Conservation (phyloP, 2,113 vertebrate genomes). For the Vidua macroura region DNA sequence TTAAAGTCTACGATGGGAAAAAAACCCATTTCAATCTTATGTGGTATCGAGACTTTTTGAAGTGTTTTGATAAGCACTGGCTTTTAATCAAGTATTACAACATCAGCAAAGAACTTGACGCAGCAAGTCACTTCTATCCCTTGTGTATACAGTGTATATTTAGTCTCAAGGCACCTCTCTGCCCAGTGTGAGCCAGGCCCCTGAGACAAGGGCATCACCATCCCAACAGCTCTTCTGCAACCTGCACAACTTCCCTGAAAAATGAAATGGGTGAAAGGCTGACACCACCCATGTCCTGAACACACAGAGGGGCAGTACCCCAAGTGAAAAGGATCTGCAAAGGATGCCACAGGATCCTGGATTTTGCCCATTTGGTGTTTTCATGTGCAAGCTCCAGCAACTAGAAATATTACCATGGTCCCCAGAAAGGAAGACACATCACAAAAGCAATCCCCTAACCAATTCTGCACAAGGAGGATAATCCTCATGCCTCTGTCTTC, state of each 20-base stretch:
- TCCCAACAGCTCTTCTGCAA: not conserved
- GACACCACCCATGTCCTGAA: not conserved
- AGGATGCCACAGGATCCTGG: not conserved
- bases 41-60: not conserved
- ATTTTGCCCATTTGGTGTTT: not conserved
- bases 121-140: not conserved
- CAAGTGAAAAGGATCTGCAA: not conserved
- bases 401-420: not conserved
- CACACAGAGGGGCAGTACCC: not conserved
- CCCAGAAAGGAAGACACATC: not conserved
- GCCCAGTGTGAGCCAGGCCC: not conserved
- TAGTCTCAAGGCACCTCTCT: not conserved
- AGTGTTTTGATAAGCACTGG: conserved; percentile 15
- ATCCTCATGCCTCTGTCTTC: not conserved
- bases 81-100: not conserved
- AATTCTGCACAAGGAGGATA: not conserved
- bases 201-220: not conserved
- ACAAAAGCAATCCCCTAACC: not conserved
- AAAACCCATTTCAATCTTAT: not conserved
- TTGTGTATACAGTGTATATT: not conserved
- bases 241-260: not conserved
- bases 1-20: not conserved
- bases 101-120: not conserved
- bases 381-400: not conserved
- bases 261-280: not conserved